Conservation (phyloP, 2,113 vertebrate species). For the Heloderma charlesbogerti region DNA sequence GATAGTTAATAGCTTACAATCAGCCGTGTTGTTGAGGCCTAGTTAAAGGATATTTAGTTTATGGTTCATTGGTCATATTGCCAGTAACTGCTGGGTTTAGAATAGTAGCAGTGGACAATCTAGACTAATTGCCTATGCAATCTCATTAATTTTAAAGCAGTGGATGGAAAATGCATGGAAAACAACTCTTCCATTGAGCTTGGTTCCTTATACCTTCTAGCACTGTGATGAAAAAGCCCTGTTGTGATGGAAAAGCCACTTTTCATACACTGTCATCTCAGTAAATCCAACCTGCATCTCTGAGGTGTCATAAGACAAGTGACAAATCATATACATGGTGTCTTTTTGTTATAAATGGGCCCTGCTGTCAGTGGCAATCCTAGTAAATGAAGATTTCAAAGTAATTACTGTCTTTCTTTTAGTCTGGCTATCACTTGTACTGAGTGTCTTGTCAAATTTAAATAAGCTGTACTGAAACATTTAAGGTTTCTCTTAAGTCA, state of each 20-base stretch:
- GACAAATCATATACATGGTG: not conserved
- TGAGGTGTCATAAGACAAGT: not conserved
- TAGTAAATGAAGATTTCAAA: not conserved
- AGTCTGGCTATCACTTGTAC: not conserved
- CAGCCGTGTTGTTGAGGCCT: slow-evolving; percentile 53
- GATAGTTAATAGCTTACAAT: slow-evolving; percentile 53
- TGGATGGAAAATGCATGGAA: slow-evolving; percentile 5
- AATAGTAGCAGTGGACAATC: not conserved
- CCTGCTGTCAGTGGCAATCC: not conserved
- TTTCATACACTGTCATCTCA: not conserved
- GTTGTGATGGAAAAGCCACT: not conserved
- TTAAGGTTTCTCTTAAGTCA: not conserved
- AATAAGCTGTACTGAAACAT: not conserved
- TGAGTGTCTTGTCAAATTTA: not conserved
- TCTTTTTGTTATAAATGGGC: not conserved
- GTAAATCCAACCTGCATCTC: not conserved
- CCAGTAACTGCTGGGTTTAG: slow-evolving; percentile 18
- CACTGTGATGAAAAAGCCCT: not conserved
- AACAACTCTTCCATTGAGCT: not conserved
- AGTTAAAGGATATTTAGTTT: slow-evolving; percentile 35
- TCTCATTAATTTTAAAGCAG: slow-evolving; percentile 5
- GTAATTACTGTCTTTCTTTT: not conserved
- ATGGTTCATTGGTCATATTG: slow-evolving; percentile 39
- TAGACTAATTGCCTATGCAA: not conserved
- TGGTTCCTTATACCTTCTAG: not conserved